These are phyloP conservation scores for Dendrocincla fuliginosa DNA, from an alignment of 2,797 vertebrate genomes.

Conservation along the genomic window DNA sequence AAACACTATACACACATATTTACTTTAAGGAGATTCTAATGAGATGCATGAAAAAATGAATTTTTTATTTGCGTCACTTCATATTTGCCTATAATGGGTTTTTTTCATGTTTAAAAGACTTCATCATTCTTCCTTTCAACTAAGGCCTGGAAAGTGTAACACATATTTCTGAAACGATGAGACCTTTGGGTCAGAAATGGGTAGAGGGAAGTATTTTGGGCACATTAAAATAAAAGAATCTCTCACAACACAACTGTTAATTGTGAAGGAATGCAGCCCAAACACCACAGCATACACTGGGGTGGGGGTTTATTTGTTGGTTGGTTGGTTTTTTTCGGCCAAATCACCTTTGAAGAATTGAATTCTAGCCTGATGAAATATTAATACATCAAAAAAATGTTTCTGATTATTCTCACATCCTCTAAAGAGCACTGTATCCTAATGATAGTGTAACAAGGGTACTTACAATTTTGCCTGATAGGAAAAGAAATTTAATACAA, in stretches of 20 bases:
- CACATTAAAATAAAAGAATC: not conserved
- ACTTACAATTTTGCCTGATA: not conserved
- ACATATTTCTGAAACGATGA: not conserved
- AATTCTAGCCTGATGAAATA: not conserved
- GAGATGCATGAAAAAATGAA: not conserved
- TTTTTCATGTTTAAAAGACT: not conserved
- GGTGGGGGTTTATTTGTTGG: rapidly evolving
- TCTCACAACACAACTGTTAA: not conserved
- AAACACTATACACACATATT: not conserved
- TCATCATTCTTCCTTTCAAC: not conserved
- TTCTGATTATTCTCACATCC: not conserved
- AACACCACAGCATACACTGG: not conserved
- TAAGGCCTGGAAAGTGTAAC: not conserved
- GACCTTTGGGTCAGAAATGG: rapidly evolving
- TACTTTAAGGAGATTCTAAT: not conserved
- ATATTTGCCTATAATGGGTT: not conserved
- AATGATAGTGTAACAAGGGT: not conserved
- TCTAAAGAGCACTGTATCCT: not conserved
- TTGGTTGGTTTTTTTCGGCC: not conserved
- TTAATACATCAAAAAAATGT: not conserved
- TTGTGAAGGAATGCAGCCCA: not conserved
- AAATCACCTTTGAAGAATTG: not conserved
- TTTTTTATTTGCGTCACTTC: not conserved
- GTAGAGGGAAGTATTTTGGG: not conserved
- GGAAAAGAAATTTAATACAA: not conserved